Evolutionary conservation across 1,140 invertebrate species (phyloP), one percentile per base, ranked within the genome.

Genomic region (Heliothis subflexa): DNA sequence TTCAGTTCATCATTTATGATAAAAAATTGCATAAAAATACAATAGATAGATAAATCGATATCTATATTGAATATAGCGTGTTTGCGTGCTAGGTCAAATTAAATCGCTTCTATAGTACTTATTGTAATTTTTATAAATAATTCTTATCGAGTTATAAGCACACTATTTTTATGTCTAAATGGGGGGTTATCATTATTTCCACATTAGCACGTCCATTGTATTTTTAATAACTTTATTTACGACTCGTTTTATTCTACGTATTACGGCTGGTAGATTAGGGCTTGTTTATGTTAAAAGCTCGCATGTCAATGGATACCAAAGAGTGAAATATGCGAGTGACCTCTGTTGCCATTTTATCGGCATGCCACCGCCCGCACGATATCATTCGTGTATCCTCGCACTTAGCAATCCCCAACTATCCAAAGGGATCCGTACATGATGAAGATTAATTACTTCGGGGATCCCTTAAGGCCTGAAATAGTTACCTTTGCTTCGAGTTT

Each of bases 361-460:
- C 45, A 16, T 50, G 11, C 25, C 12, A 54, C 21, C 49, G 9
- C 33, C 49, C 25, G 4, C 49, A 54, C 25, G 49, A 14, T 70
- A 54, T 55, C 68, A 33, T 33, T 55, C 49, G 21, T 78, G 21
- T 66, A 62, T 55, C 77, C 72, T 57, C 45, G 54, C 59, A 81
- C 47, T 73, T 66, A 62, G 3, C 33, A 28, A 68, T 71, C 28
- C 78, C 71, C 70, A 40, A 81, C 76, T 72, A 72, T 57, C 76
- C 72, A 49, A 59, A 62, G 68, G 33, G 71, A 47, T 49, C 75
- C 59, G 50, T 40, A 66, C 45, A 79, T 83, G 82, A 81, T 76
- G 82, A 79, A 81, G 82, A 83, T 83, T 83, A 83, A 83, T 81
- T 79, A 54, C 68, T 50, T n/a, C 18, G 45, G 64, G 57, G 50